Percentiles rank a stretch among this genome's conserved stretches.
phyloP scores from a whole-genome alignment of 2,888 invertebrate genomes.

The Adela reaumurella region DNA sequence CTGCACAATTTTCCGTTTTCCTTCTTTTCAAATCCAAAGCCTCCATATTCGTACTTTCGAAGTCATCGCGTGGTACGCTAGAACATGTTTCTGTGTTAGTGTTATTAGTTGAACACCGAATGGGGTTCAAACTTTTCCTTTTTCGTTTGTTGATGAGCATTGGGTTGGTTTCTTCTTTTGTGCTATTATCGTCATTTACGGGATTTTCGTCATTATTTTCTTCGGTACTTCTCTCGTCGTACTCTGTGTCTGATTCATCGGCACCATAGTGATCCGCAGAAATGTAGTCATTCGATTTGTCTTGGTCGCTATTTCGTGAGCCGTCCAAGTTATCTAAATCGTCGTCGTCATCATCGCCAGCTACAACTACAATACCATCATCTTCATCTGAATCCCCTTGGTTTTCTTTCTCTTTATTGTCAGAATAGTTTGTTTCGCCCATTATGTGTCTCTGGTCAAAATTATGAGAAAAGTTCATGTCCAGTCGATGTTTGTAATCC shows the following conservation, averaged over 20 bases:
- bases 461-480: constrained; percentile 30
- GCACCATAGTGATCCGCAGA: constrained; percentile 20
- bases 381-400: constrained; percentile 69
- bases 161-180: constrained; percentile 46
- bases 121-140: constrained; percentile 85
- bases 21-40: constrained; percentile 35
- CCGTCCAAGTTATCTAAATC: constrained; percentile 55
- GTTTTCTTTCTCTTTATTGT: constrained; percentile 57
- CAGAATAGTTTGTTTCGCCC: constrained; percentile 28
- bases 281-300: constrained; percentile 32
- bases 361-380: constrained; percentile 75
- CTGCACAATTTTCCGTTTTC: constrained; percentile 24
- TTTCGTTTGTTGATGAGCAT: constrained; percentile 72
- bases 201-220: constrained; percentile 30
- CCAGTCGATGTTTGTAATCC: constrained; percentile 48
- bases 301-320: constrained; percentile 27
- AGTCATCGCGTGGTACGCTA: constrained; percentile 20
- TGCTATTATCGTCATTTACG: constrained; percentile 18
- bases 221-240: constrained; percentile 40
- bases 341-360: constrained; percentile 74
- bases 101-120: constrained; percentile 62
- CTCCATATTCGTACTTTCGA: constrained; percentile 22
- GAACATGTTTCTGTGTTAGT: constrained; percentile 16
- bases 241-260: constrained; percentile 44
- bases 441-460: constrained; percentile 34